phyloP scores from a whole-genome alignment of 2,888 invertebrate genomes.

The Linnaemya tessellans region DNA sequence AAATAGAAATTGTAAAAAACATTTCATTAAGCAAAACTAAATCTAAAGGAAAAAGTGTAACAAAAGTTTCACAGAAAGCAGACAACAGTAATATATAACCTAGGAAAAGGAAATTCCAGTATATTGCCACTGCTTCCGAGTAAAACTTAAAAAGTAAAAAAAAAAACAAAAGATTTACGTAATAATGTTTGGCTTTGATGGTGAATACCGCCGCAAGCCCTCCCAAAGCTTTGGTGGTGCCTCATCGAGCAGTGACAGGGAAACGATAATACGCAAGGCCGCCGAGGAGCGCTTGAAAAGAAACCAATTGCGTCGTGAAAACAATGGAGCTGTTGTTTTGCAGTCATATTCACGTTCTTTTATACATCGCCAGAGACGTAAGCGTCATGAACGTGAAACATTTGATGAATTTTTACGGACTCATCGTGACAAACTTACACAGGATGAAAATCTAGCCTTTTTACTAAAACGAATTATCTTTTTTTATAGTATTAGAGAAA shows the following conservation, averaged over 20 bases:
- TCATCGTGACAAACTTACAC: conserved; percentile 83
- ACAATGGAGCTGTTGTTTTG: conserved; percentile 90
- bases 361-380: conserved; percentile 87
- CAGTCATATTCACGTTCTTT: conserved; percentile 92
- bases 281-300: conserved; percentile 94
- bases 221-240: conserved; percentile 95
- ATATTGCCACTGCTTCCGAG: neutral
- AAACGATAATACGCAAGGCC: conserved; percentile 88
- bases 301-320: conserved; percentile 90
- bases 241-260: conserved; percentile 88
- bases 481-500: conserved; percentile 86
- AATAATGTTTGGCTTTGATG: conserved; percentile 92
- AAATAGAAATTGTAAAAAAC: neutral
- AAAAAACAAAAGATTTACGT: neutral
- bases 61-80: neutral
- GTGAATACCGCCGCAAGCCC: conserved; percentile 93
- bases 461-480: conserved; percentile 89
- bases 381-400: conserved; percentile 86
- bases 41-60: neutral
- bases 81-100: neutral
- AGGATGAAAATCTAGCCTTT: conserved; percentile 82
- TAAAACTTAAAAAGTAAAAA: neutral
- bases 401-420: conserved; percentile 87
- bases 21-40: neutral
- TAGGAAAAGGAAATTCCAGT: conserved; percentile 1